These are phyloP conservation scores for Drosophila tristis DNA, from an alignment of 1,140 invertebrate species.

Conservation along the genomic window DNA sequence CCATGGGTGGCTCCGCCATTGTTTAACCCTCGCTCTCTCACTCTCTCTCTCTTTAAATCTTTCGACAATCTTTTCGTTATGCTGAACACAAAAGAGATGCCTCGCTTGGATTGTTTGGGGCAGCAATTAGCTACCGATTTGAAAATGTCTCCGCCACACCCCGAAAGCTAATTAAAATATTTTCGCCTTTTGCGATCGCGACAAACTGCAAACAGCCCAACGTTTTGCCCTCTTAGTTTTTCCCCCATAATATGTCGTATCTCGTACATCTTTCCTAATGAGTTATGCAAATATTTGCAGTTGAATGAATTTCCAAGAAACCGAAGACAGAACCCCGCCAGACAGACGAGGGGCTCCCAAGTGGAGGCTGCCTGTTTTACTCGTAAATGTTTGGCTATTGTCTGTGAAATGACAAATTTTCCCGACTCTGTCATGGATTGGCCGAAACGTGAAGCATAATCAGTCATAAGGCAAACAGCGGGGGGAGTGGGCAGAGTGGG, in stretches of 20 bases:
- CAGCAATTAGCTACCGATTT: constrained; percentile 50
- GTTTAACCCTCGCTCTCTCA: background rate
- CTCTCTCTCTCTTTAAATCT: constrained; percentile 29
- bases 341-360: background rate
- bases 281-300: constrained; percentile 78
- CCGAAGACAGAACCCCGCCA: constrained; percentile 14
- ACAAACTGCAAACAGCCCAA: constrained; percentile 54
- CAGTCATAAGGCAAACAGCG: constrained; percentile 48
- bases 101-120: constrained; percentile 32
- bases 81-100: constrained; percentile 49
- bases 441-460: constrained; percentile 66
- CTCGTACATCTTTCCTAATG: constrained; percentile 66
- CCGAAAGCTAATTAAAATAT: constrained; percentile 80
- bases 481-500: constrained; percentile 10
- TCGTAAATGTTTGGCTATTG: constrained; percentile 34
- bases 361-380: background rate
- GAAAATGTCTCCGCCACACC: constrained; percentile 32
- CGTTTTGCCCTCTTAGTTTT: constrained; percentile 1
- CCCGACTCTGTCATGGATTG: constrained; percentile 31
- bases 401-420: constrained; percentile 50
- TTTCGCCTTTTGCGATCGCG: constrained; percentile 61
- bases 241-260: constrained; percentile 27
- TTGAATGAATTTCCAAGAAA: constrained; percentile 64
- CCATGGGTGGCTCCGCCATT: background rate
- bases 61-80: constrained; percentile 71